These are phyloP conservation scores for Lepidiolamprologus cunningtoni DNA, from an alignment of 2,113 vertebrate species.

Conservation along the genomic window DNA sequence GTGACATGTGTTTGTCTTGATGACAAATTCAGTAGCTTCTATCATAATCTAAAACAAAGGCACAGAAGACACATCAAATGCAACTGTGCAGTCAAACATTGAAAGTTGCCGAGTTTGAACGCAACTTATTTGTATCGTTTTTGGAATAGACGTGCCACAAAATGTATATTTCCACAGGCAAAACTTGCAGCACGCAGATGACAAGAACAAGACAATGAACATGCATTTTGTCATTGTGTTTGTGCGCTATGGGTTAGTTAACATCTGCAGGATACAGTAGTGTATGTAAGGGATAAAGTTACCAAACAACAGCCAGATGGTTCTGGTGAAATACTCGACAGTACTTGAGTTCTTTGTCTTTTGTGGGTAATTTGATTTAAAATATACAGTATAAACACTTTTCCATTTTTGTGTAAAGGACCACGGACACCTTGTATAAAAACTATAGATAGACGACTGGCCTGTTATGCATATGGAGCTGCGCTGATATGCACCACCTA, in stretches of 20 bases:
- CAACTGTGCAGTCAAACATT: neutral
- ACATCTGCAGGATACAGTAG: neutral
- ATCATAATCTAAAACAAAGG: neutral
- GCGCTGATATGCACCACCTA: neutral
- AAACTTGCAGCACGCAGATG: neutral
- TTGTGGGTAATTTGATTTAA: neutral
- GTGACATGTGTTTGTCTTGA: neutral
- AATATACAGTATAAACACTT: neutral
- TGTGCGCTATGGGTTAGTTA: neutral
- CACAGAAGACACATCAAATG: neutral
- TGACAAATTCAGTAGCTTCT: neutral
- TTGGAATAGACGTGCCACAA: neutral
- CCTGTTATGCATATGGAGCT: neutral
- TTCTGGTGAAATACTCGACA: neutral
- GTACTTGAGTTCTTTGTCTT: neutral
- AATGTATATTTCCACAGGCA: neutral
- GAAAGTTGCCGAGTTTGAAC: neutral
- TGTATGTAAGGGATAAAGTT: neutral
- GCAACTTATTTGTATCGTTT: neutral
- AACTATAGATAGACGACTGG: neutral
- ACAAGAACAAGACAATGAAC: neutral
- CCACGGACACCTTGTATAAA: neutral
- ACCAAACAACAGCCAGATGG: neutral
- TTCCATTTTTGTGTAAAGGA: neutral
- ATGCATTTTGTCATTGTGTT: neutral